Evolutionary conservation across 2,797 vertebrate genomes (phyloP).

Genomic region (Lacerta viridis): DNA sequence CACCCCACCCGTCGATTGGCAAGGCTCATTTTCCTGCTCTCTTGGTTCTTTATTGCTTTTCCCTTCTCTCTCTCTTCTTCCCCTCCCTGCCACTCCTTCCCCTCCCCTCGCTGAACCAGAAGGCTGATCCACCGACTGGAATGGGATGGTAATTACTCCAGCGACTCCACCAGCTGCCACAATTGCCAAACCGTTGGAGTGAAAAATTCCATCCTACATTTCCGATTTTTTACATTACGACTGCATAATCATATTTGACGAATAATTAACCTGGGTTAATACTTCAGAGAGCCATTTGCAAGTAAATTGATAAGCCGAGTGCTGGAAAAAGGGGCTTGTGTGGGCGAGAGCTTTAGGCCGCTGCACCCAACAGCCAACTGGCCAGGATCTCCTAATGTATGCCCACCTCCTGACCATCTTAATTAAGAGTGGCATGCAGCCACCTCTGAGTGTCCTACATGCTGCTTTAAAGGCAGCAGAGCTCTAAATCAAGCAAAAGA

Average conservation of each 20-base stretch:
- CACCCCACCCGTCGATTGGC: slow-evolving; percentile 82
- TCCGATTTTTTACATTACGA: slow-evolving; percentile 87
- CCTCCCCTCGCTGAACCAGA: slow-evolving; percentile 75
- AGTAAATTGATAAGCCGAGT: slow-evolving; percentile 88
- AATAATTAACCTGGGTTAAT: slow-evolving; percentile 93
- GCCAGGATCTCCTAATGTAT: not conserved
- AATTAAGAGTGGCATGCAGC: slow-evolving; percentile 52
- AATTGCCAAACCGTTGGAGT: slow-evolving; percentile 91
- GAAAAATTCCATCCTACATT: slow-evolving; percentile 92
- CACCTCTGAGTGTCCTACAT: slow-evolving; percentile 35
- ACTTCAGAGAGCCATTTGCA: slow-evolving; percentile 88
- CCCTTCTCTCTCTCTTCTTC: slow-evolving; percentile 25
- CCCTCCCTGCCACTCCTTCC: slow-evolving; percentile 8
- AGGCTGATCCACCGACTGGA: slow-evolving; percentile 84
- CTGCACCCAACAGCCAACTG: slow-evolving; percentile 49
- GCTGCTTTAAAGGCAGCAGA: not conserved
- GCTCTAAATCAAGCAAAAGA: slow-evolving; percentile 15
- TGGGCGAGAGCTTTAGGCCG: slow-evolving; percentile 73
- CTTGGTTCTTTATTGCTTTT: slow-evolving; percentile 82
- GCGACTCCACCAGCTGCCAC: slow-evolving; percentile 87
- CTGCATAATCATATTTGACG: slow-evolving; percentile 92
- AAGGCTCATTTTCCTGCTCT: slow-evolving; percentile 82
- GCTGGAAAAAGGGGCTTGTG: slow-evolving; percentile 68
- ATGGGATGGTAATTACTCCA: slow-evolving; percentile 88
- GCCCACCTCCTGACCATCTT: slow-evolving; percentile 58